A percentile compares a stretch with the other conserved stretches of the same genome.
phyloP scores from a whole-genome alignment of 2,113 vertebrate genomes.

The Mellivora capensis region DNA sequence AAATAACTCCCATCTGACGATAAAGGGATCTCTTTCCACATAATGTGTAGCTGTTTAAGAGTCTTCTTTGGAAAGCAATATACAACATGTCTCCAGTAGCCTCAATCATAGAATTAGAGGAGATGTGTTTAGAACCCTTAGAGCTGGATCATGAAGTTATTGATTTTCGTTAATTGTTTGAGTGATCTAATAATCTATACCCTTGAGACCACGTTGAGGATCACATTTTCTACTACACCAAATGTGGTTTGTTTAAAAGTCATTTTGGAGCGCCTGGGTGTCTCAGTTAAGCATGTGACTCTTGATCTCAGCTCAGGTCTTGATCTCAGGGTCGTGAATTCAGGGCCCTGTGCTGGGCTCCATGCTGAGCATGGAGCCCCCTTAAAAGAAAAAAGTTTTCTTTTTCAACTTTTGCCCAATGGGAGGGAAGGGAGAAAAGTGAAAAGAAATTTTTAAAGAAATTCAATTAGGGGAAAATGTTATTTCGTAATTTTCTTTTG shows the following conservation, averaged over 20 bases:
- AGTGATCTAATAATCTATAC: constrained; percentile 54
- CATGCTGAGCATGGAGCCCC: not conserved
- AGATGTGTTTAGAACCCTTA: constrained; percentile 26
- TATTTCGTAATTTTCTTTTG: constrained; percentile 23
- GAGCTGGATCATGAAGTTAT: constrained; percentile 57
- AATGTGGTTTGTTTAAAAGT: not conserved
- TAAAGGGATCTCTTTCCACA: constrained; percentile 46
- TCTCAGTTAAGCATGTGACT: not conserved
- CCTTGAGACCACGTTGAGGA: not conserved
- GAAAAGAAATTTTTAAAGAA: not conserved
- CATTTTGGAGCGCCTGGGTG: not conserved
- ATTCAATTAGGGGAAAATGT: not conserved
- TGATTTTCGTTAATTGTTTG: constrained; percentile 61
- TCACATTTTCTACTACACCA: constrained; percentile 35
- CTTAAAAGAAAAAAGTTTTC: not conserved
- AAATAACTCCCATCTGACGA: constrained; percentile 67
- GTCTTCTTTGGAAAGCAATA: constrained; percentile 53
- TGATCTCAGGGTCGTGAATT: not conserved
- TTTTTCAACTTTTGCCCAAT: not conserved
- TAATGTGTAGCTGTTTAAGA: constrained; percentile 33
- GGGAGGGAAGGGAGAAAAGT: not conserved
- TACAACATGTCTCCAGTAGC: constrained; percentile 39
- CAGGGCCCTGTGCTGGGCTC: not conserved
- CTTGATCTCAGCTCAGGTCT: not conserved
- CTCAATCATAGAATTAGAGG: constrained; percentile 44